Base-by-base conservation (phyloP, 2,888 invertebrate species). In the Watsonalla binaria region DNA sequence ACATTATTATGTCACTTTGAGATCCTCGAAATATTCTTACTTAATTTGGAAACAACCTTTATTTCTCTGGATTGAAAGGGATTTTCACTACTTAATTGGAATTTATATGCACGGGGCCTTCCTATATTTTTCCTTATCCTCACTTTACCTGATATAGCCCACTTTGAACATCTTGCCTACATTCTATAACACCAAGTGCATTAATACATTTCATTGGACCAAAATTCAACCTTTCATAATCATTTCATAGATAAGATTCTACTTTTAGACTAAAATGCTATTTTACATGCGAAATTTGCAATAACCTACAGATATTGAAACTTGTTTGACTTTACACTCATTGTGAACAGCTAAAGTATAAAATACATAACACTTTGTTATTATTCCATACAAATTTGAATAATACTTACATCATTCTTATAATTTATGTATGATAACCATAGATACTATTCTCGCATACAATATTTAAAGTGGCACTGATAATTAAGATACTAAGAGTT, bases 171-270 rank as follows among this genome's bases (percentile, higher is more conserved):
- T 48, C 14, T 53, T 46, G 51, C 59, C 76, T 78, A 84, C 63
- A 68, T 59, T 61, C 84, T 86, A 88, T 66, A 80, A 87, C 84
- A 84, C 85, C 81, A 80, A 80, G 87, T 88, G 89, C 85, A 82
- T 68, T 79, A 81, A 80, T 88, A 86, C 82, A 80, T 80, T 80
- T 87, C 84, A 84, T 90, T 90, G 90, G 90, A 90, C 90, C 90
- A 90, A 89, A 86, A 79, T 89, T 90, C 90, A 90, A 90, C 90
- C 90, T 85, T 42, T 90, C 83, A 80, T 77, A 42, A 78, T 84
- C 82, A 75, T 79, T 72, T 78, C 73, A 72, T 74, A 77, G 70
- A 63, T 59, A 65, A 69, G 66, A 61, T 55, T 56, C 60, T 61
- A 66, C 70, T 50, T 61, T 58, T 53, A 56, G 55, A 51, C 59